Percentiles rank a stretch among this genome's conserved stretches.
These are phyloP conservation scores for Lota lota DNA, from an alignment of 2,113 vertebrate genomes.

Conservation along the genomic window DNA sequence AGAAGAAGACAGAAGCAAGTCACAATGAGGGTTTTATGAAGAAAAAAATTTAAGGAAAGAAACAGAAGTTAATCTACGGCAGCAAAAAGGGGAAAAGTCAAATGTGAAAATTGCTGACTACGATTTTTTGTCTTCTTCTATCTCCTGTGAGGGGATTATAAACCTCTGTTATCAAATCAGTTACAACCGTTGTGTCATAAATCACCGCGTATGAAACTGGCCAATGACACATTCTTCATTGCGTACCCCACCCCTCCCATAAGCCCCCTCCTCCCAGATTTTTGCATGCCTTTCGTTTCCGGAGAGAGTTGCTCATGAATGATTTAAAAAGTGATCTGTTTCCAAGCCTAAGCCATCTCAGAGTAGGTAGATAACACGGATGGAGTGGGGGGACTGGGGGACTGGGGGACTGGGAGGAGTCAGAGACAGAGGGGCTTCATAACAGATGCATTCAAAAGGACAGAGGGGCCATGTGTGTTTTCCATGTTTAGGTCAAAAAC, in stretches of 20 bases:
- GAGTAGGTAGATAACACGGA: conserved; percentile 27
- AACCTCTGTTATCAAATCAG: conserved; percentile 75
- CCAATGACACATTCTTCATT: conserved; percentile 61
- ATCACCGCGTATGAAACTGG: conserved; percentile 61
- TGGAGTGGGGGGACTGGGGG: conserved; percentile 49
- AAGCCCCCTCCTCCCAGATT: conserved; percentile 35
- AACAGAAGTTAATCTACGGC: conserved; percentile 29
- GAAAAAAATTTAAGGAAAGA: conserved; percentile 9
- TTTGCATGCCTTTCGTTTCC: conserved; percentile 61
- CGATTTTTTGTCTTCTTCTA: conserved; percentile 29
- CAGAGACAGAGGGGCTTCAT: neutral
- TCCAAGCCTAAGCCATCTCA: conserved; percentile 41
- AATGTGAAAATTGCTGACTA: conserved; percentile 63
- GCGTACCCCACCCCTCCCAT: conserved; percentile 21
- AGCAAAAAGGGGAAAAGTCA: conserved; percentile 39
- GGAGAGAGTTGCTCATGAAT: conserved; percentile 61
- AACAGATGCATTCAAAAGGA: neutral
- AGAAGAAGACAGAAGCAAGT: conserved; percentile 28
- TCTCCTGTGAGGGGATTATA: conserved; percentile 53
- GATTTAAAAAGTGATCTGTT: conserved; percentile 72
- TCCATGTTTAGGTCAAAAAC: neutral
- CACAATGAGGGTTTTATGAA: conserved; percentile 21
- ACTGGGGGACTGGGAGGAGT: conserved; percentile 28
- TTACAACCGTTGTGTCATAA: conserved; percentile 66
- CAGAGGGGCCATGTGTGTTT: neutral